Base-by-base conservation (phyloP, 1,140 invertebrate species). In the Diorhabda elongata region DNA sequence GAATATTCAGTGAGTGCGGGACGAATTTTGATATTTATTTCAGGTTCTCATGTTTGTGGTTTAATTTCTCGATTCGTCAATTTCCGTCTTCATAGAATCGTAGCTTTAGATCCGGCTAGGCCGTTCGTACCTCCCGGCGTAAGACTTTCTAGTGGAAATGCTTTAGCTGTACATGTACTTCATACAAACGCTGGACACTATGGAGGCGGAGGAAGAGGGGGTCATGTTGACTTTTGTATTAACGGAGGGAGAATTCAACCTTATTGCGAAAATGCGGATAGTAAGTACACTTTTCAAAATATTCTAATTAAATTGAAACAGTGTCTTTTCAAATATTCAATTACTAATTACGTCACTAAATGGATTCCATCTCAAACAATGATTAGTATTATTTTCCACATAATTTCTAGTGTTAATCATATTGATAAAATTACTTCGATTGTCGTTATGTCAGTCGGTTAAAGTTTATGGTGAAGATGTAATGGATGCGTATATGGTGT, bases 121-220 rank as follows among this genome's bases (percentile, higher is more conserved):
- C 91, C 91, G 0, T 80, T 92, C 56, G 84, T 92, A 41, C 82
- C 86, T 0, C 85, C 86, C 0, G 84, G 85, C 0, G 85, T 87
- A 9, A 84, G 88, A 5, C 77, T 92, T 68, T 88, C 88, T 75
- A 85, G 86, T 44, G 88, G 89, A 0, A 88, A 91, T 69, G 90
- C 90, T 2, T 83, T 86, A 44, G 88, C 89, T 3, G 91, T 92
- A 4, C 87, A 91, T 76, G 87, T 91, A 7, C 83, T 92, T 2
- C 91, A 92, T 76, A 92, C 91, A 0, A 92, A 91, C 74, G 89
- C 90, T 0, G 90, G 90, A 0, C 86, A 88, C 56, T 92, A 91
- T 74, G 90, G 90, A 0, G 89, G 91, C 75, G 83, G 84, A 0
- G 87, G 88, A 3, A 81, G 87, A 5, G 82, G 89, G 5, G 90